phyloP scores from a whole-genome alignment of 2,888 invertebrate genomes.

The Leptinotarsa tumamoca region DNA sequence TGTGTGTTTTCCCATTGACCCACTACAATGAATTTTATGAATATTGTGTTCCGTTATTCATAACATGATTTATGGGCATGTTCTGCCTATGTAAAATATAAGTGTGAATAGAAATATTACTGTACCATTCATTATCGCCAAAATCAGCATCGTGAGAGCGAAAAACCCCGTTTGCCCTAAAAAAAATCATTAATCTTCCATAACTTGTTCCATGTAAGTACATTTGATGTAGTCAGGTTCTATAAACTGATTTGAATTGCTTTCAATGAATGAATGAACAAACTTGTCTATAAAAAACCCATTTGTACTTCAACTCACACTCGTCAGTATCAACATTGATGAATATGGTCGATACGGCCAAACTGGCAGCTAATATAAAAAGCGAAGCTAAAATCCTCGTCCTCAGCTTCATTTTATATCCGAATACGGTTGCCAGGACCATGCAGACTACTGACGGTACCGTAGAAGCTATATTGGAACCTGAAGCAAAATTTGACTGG shows the following conservation, averaged over 20 bases:
- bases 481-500: slow-evolving; percentile 47
- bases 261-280: too few species aligned
- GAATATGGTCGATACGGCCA: slow-evolving; percentile 38
- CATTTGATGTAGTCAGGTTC: too few species aligned
- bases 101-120: neutral
- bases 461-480: slow-evolving; percentile 41
- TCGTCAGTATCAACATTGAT: slow-evolving; percentile 44
- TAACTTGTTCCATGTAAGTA: too few species aligned
- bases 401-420: slow-evolving; percentile 41
- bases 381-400: slow-evolving; percentile 38
- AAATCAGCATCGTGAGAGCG: slow-evolving; percentile 38
- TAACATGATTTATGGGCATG: neutral
- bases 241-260: too few species aligned
- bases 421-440: slow-evolving; percentile 41
- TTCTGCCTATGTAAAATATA: neutral
- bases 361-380: slow-evolving; percentile 41
- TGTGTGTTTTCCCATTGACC: too few species aligned
- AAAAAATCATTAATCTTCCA: slow-evolving; percentile 23
- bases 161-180: slow-evolving; percentile 44
- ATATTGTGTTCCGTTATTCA: too few species aligned
- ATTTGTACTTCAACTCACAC: slow-evolving; percentile 40
- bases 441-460: slow-evolving; percentile 44
- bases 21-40: too few species aligned
- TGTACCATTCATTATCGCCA: slow-evolving; percentile 45
- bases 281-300: too few species aligned